These are phyloP conservation scores for Drosophila lowei DNA, from an alignment of 1,140 invertebrate genomes.

Conservation along the genomic window DNA sequence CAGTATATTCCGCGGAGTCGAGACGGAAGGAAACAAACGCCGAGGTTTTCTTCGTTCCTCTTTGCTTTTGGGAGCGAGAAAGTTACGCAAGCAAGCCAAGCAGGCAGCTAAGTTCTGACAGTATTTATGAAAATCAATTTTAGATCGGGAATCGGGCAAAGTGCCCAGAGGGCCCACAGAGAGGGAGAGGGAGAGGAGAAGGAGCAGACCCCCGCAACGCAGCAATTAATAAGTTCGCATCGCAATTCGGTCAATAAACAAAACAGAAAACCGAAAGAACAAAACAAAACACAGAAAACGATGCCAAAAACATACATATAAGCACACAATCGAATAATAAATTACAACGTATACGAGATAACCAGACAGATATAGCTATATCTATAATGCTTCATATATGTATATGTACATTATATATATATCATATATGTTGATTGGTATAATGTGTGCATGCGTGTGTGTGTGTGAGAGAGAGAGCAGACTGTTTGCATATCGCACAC, in stretches of 20 bases:
- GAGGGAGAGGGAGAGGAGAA: conserved; percentile 13
- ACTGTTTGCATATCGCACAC: conserved; percentile 25
- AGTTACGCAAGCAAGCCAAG: conserved; percentile 24
- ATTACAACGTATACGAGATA: conserved; percentile 38
- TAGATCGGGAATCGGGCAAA: conserved; percentile 37
- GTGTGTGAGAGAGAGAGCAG: neutral
- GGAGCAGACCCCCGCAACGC: conserved; percentile 13
- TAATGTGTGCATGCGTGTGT: neutral
- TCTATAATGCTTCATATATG: conserved; percentile 2
- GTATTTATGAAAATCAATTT: conserved; percentile 58
- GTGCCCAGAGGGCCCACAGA: conserved; percentile 34
- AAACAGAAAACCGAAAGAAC: conserved; percentile 58
- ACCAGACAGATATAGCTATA: conserved; percentile 13
- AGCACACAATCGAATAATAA: conserved; percentile 38
- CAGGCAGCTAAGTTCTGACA: conserved; percentile 9
- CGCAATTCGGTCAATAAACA: conserved; percentile 72
- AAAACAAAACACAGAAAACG: conserved; percentile 8
- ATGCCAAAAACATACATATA: neutral
- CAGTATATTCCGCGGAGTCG: conserved; percentile 65
- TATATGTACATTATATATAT: conserved; percentile 6
- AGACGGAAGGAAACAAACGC: conserved; percentile 15
- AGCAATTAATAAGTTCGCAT: conserved; percentile 69
- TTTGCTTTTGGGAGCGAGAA: neutral
- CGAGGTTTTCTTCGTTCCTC: neutral
- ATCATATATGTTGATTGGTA: conserved; percentile 8